A percentile compares a stretch with the other conserved stretches of the same genome.
Evolutionary conservation across 2,888 invertebrate species (phyloP).

Genomic region (Limnephilus lunatus): DNA sequence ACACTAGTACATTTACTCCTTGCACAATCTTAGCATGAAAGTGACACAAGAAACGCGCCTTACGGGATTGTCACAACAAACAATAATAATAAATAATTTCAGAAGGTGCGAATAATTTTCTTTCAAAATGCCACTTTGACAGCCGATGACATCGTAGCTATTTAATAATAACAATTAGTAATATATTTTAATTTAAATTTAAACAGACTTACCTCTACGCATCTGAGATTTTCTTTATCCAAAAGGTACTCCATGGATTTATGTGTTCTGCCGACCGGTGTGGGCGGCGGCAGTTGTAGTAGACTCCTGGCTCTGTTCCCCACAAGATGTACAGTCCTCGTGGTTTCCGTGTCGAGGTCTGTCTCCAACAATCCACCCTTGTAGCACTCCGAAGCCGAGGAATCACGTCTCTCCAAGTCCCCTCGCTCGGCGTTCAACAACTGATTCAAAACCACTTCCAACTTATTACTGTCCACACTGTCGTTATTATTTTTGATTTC

Average conservation of each 20-base stretch:
- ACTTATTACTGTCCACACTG: not conserved
- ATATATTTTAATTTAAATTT: not conserved
- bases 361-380: slow-evolving; percentile 89
- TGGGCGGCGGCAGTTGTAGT: slow-evolving; percentile 76
- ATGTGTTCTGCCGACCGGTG: slow-evolving; percentile 81
- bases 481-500: not conserved
- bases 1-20: not conserved
- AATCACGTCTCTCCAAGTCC: not conserved
- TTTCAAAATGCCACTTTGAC: not conserved
- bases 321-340: slow-evolving; percentile 68
- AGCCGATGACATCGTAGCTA: not conserved
- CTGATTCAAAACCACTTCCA: not conserved
- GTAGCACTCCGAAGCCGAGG: not conserved
- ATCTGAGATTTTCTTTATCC: slow-evolving; percentile 93
- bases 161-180: not conserved
- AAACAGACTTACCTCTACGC: slow-evolving; percentile 85
- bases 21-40: not conserved
- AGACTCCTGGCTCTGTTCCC: slow-evolving; percentile 76
- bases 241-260: slow-evolving; percentile 97
- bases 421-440: not conserved
- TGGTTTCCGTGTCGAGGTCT: slow-evolving; percentile 86
- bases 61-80: not conserved
- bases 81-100: not conserved
- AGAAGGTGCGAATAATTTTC: not conserved
- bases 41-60: not conserved